These are phyloP conservation scores for Drosophila nr. medialis DNA, from an alignment of 2,888 invertebrate genomes.

Conservation along the genomic window DNA sequence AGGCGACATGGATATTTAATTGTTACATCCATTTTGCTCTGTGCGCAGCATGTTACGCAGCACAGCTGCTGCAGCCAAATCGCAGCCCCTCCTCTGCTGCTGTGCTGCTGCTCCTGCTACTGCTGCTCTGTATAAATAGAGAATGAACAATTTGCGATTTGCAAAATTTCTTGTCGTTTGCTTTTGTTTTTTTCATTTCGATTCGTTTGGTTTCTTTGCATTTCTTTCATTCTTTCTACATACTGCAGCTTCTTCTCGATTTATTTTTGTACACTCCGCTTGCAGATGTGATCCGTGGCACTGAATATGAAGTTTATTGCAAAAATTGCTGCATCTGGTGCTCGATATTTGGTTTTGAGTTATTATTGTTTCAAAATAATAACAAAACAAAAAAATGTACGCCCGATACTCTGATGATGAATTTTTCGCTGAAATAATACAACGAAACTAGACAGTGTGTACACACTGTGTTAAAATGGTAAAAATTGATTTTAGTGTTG, in stretches of 20 bases:
- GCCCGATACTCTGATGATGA: conserved; percentile 57
- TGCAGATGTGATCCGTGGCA: conserved; percentile 27
- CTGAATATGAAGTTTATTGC: conserved; percentile 32
- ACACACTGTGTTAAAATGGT: conserved; percentile 38
- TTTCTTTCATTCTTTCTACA: conserved; percentile 38
- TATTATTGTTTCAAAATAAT: conserved; percentile 56
- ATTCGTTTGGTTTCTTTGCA: conserved; percentile 12
- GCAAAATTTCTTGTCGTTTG: conserved; percentile 43
- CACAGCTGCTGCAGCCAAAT: conserved; percentile 32
- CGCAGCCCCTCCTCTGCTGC: neutral
- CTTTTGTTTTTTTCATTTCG: conserved; percentile 38
- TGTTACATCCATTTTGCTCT: conserved; percentile 39
- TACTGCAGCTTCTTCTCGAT: conserved; percentile 51
- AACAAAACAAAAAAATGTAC: conserved; percentile 55
- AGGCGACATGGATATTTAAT: conserved; percentile 33
- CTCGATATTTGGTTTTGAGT: conserved; percentile 37
- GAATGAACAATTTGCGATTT: conserved; percentile 35
- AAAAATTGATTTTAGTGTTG: conserved; percentile 35
- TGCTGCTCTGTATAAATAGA: conserved; percentile 5
- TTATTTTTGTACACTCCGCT: conserved; percentile 36
- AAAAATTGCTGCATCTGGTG: conserved; percentile 38
- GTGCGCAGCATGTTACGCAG: conserved; percentile 51
- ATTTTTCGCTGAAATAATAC: conserved; percentile 61
- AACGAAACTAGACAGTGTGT: conserved; percentile 60
- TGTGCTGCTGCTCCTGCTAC: neutral